phyloP scores from a whole-genome alignment of 1,140 invertebrate genomes.

The Aplysia californica region DNA sequence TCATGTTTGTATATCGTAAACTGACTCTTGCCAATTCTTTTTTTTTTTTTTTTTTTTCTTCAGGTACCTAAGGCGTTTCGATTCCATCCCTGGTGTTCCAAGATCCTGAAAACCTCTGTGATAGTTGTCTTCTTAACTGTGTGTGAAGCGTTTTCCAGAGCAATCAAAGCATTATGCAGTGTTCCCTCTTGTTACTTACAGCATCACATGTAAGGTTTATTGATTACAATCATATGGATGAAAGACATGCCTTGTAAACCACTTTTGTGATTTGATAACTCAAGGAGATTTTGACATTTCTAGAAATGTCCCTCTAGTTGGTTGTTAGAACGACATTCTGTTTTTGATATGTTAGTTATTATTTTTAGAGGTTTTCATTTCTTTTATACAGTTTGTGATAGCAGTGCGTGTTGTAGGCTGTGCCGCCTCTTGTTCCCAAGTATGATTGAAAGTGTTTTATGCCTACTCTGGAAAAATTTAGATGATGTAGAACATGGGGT shows the following conservation, averaged over 20 bases:
- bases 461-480: no score
- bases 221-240: background rate
- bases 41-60: background rate
- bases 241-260: background rate
- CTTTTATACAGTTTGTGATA: no score
- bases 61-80: slow-evolving; percentile 24
- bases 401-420: no score
- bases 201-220: background rate
- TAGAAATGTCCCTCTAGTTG: no score
- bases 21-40: background rate
- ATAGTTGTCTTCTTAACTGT: background rate
- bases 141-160: background rate
- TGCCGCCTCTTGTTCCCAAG: no score
- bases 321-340: no score
- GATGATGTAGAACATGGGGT: no score
- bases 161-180: background rate
- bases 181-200: background rate
- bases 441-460: no score
- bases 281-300: no score
- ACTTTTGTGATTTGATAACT: background rate
- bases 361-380: no score
- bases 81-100: slow-evolving; percentile 13
- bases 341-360: no score
- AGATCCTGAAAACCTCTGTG: background rate
- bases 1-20: background rate